Percentiles rank a stretch among this genome's conserved stretches.
Conservation (phyloP, 1,140 invertebrate species). For the Macrosteles quadrilineatus region DNA sequence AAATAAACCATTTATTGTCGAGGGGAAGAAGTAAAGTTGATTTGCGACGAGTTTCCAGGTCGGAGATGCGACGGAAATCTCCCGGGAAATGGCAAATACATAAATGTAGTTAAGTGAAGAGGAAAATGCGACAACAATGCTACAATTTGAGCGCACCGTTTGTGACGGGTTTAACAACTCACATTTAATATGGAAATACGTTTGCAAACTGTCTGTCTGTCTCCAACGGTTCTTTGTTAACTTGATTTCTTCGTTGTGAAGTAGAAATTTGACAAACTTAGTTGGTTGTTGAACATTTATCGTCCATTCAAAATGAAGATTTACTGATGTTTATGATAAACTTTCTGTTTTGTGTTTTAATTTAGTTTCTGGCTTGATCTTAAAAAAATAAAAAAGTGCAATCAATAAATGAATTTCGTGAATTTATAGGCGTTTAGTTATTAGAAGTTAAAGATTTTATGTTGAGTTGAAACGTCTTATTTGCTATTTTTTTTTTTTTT, state of each 20-base stretch:
- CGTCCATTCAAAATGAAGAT: too few species aligned
- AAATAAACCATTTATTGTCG: slow-evolving; percentile 24
- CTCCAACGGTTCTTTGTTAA: background rate
- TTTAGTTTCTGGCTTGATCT: too few species aligned
- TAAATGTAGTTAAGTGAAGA: slow-evolving; percentile 23
- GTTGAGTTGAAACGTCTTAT: too few species aligned
- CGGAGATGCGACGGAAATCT: slow-evolving; percentile 13
- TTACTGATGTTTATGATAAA: too few species aligned
- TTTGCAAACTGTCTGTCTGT: slow-evolving; percentile 2
- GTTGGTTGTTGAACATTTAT: too few species aligned
- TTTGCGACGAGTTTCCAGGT: background rate
- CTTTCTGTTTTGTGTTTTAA: too few species aligned
- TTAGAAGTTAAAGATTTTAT: too few species aligned
- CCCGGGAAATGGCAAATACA: slow-evolving; percentile 23
- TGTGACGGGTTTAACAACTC: slow-evolving; percentile 3
- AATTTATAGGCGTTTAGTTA: too few species aligned
- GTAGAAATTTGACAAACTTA: too few species aligned
- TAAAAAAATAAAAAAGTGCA: too few species aligned
- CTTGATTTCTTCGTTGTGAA: slow-evolving; percentile 4
- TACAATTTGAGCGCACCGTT: background rate
- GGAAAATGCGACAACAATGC: slow-evolving; percentile 10
- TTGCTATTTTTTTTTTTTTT: too few species aligned
- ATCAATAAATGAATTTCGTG: too few species aligned
- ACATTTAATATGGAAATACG: slow-evolving; percentile 26
- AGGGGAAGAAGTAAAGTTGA: slow-evolving; percentile 17